A percentile compares a stretch with the other conserved stretches of the same genome.
These are phyloP conservation scores for Otus sunia DNA, from an alignment of 2,113 vertebrate genomes.

Conservation along the genomic window DNA sequence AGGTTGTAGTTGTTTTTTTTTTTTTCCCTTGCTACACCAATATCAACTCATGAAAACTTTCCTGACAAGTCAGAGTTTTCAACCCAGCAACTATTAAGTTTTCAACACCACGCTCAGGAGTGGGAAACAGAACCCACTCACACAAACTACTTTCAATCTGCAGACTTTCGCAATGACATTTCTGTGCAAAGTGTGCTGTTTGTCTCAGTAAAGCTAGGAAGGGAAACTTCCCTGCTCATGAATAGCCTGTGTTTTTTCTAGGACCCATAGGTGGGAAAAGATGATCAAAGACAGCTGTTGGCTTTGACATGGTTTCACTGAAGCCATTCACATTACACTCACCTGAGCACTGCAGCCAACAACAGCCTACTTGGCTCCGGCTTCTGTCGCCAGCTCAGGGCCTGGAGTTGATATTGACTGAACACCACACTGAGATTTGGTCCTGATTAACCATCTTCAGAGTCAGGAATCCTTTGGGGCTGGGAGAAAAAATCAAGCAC, in stretches of 20 bases:
- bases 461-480: not conserved
- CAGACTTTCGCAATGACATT: not conserved
- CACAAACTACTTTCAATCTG: not conserved
- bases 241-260: not conserved
- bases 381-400: not conserved
- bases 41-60: not conserved
- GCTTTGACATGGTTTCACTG: not conserved
- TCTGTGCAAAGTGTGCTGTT: not conserved
- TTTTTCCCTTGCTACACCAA: not conserved
- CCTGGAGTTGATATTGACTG: not conserved
- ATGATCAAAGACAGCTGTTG: not conserved
- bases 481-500: not conserved
- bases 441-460: not conserved
- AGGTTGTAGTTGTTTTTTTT: not conserved
- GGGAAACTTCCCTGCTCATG: not conserved
- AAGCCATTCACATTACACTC: not conserved
- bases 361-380: not conserved
- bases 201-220: not conserved
- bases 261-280: not conserved
- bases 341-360: not conserved
- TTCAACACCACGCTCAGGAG: not conserved
- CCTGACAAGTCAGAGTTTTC: not conserved
- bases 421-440: fast-evolving
- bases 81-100: not conserved
- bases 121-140: not conserved